phyloP scores from a whole-genome alignment of 2,113 vertebrate species.

The Rattus norvegicus region DNA sequence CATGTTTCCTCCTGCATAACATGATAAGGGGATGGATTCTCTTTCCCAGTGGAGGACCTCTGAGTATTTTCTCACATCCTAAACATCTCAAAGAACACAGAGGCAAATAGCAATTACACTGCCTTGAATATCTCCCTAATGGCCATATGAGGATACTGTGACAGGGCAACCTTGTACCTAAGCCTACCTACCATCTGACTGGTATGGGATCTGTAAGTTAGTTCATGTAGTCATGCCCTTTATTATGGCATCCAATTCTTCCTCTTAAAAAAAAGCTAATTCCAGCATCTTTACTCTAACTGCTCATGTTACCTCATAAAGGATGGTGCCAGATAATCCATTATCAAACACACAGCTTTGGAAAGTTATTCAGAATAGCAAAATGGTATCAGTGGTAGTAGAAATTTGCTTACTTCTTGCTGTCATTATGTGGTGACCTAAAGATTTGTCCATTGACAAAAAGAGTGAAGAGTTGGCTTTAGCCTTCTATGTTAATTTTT shows the following conservation, averaged over 20 bases:
- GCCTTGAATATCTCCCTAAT: background rate
- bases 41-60: background rate
- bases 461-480: background rate
- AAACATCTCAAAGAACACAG: background rate
- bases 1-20: background rate
- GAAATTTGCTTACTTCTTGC: background rate
- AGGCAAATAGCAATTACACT: background rate
- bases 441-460: background rate
- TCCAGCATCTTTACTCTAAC: background rate
- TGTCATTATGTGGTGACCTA: background rate
- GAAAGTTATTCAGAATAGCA: background rate
- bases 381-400: background rate
- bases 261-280: background rate
- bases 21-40: background rate
- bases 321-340: background rate
- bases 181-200: background rate
- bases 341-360: background rate
- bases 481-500: background rate
- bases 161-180: background rate
- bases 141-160: background rate
- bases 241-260: background rate
- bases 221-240: background rate
- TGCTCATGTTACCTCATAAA: background rate
- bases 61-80: background rate
- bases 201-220: background rate